Percentiles rank a stretch among this genome's conserved stretches.
Conservation (phyloP, 1,140 invertebrate genomes). For the Drosophila jambulina region DNA sequence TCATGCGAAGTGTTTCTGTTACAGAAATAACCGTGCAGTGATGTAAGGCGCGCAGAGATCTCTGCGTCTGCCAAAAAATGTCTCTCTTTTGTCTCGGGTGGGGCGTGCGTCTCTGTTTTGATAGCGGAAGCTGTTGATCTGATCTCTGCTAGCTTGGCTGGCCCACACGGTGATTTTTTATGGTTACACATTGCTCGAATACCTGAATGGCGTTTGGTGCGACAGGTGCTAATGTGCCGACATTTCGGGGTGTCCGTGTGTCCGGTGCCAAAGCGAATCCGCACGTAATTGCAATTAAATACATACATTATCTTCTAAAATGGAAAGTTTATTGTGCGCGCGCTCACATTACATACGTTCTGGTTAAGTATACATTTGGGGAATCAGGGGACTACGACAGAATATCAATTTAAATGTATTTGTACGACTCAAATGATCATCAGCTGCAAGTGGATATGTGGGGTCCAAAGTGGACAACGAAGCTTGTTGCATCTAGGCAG, state of each 20-base stretch:
- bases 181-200: constrained; percentile 65
- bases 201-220: constrained; percentile 44
- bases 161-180: constrained; percentile 32
- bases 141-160: constrained; percentile 32
- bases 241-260: constrained; percentile 53
- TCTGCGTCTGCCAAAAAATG: constrained; percentile 26
- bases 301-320: constrained; percentile 51
- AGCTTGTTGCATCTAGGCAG: constrained; percentile 15
- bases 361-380: constrained; percentile 11
- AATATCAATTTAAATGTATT: constrained; percentile 51
- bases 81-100: constrained; percentile 2
- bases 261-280: constrained; percentile 55
- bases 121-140: constrained; percentile 55
- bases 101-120: constrained; percentile 19
- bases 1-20: constrained; percentile 27
- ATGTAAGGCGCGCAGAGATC: constrained; percentile 40
- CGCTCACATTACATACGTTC: constrained; percentile 24
- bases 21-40: constrained; percentile 42
- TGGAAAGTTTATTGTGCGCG: constrained; percentile 68
- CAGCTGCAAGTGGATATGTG: constrained; percentile 23
- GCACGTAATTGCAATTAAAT: constrained; percentile 70
- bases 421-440: constrained; percentile 40
- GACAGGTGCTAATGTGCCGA: constrained; percentile 75
- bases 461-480: not conserved
- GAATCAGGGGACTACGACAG: constrained; percentile 24